phyloP scores from a whole-genome alignment of 1,140 invertebrate species.

The Lysiphlebus fabarum region DNA sequence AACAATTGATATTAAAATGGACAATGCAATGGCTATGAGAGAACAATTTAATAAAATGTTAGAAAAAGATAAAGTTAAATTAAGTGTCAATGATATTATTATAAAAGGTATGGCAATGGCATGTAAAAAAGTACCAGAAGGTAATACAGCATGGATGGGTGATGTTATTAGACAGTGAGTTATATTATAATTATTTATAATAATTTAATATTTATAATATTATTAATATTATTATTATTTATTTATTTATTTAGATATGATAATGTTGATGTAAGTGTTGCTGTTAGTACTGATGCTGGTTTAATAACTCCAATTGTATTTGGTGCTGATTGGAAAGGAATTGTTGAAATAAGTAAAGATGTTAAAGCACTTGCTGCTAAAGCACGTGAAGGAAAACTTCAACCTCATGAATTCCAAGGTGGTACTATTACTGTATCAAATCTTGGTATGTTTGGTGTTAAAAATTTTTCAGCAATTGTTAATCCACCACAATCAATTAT shows the following conservation, averaged over 20 bases:
- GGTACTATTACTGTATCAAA: constrained; percentile 88
- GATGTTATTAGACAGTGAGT: constrained; percentile 90
- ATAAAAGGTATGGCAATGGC: constrained; percentile 93
- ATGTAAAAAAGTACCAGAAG: constrained; percentile 89
- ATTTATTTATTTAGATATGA: constrained; percentile 63
- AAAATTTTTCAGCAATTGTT: constrained; percentile 83
- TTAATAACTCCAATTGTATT: constrained; percentile 98
- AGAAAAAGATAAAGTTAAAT: constrained; percentile 76
- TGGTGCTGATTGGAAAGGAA: constrained; percentile 87
- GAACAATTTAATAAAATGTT: constrained; percentile 73
- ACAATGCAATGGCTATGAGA: constrained; percentile 66
- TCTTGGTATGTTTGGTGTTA: constrained; percentile 95
- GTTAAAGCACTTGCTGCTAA: constrained; percentile 83
- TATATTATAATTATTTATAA: constrained; percentile 12
- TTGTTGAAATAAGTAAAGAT: constrained; percentile 82
- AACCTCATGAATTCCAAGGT: constrained; percentile 97
- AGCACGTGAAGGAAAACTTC: constrained; percentile 90
- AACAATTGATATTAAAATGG: constrained; percentile 81
- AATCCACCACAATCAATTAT: constrained; percentile 90
- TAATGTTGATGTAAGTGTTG: constrained; percentile 93
- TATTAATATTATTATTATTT: too few species aligned
- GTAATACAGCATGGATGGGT: constrained; percentile 94
- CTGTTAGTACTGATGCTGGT: constrained; percentile 92
- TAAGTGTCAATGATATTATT: constrained; percentile 97
- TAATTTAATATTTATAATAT: constrained; percentile 14